These are phyloP conservation scores for Muntiacus reevesi DNA, from an alignment of 2,113 vertebrate species.

Conservation along the genomic window DNA sequence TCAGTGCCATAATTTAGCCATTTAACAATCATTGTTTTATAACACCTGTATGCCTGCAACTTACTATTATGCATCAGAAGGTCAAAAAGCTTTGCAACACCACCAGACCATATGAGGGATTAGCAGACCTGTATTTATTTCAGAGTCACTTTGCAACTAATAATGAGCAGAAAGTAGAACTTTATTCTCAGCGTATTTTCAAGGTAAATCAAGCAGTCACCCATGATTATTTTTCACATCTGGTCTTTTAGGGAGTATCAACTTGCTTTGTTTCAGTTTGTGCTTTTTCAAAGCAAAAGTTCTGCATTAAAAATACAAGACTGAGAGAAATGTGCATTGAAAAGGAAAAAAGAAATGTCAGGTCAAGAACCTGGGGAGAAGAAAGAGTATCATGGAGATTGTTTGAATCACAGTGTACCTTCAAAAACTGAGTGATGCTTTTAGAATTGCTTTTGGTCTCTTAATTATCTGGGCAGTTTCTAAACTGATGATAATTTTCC, in stretches of 20 bases:
- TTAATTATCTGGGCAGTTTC: neutral
- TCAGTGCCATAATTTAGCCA: neutral
- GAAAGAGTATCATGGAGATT: neutral
- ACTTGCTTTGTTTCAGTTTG: slow-evolving; percentile 21
- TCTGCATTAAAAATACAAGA: slow-evolving; percentile 29
- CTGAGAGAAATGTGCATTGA: neutral
- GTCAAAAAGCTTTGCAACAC: slow-evolving; percentile 20
- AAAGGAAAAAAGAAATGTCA: neutral
- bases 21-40: slow-evolving; percentile 40
- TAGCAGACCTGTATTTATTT: slow-evolving; percentile 22
- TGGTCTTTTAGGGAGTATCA: slow-evolving; percentile 48
- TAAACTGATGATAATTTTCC: neutral
- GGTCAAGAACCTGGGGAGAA: neutral
- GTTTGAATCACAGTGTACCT: neutral
- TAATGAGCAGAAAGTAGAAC: slow-evolving; percentile 55
- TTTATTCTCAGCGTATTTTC: slow-evolving; percentile 48
- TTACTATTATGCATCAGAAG: slow-evolving; percentile 9
- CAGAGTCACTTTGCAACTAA: slow-evolving; percentile 37
- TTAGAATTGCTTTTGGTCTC: neutral
- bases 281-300: slow-evolving; percentile 41
- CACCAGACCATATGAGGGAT: neutral
- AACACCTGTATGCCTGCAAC: neutral
- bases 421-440: neutral
- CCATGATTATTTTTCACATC: slow-evolving; percentile 65
- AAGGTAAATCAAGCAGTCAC: slow-evolving; percentile 51